Percentiles rank a stretch among this genome's conserved stretches.
phyloP scores from a whole-genome alignment of 1,140 invertebrate species.

The Dufourea novaeangliae region DNA sequence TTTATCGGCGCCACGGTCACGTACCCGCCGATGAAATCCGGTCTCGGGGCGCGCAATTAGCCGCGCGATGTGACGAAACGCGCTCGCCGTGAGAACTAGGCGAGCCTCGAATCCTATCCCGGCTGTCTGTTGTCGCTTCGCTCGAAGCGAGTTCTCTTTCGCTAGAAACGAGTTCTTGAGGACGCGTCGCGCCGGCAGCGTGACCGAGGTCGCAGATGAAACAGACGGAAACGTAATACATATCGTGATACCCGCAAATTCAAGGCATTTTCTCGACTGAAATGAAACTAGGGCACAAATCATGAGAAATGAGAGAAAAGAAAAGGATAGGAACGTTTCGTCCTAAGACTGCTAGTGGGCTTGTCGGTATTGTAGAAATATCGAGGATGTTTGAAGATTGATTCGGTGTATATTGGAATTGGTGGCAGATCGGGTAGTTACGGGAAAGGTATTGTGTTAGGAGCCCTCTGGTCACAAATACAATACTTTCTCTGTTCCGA shows the following conservation, averaged over 20 bases:
- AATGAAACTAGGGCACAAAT: no score
- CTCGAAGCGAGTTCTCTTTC: conserved; percentile 58
- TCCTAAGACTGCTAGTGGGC: no score
- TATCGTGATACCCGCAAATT: neutral
- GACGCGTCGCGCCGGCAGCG: conserved; percentile 46
- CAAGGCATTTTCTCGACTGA: conserved; percentile 1
- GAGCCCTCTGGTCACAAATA: no score
- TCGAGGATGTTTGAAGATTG: no score
- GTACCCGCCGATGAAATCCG: neutral
- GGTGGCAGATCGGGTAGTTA: no score
- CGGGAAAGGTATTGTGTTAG: no score
- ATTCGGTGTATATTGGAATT: no score
- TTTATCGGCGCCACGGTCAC: neutral
- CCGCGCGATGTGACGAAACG: conserved; percentile 46
- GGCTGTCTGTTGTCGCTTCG: conserved; percentile 26
- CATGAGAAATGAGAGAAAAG: no score
- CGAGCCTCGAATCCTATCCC: conserved; percentile 49
- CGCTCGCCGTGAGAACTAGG: conserved; percentile 59
- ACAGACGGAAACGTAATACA: conserved; percentile 31
- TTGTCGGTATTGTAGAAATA: no score
- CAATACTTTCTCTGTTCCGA: no score
- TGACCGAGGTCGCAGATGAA: conserved; percentile 51
- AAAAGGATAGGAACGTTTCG: no score
- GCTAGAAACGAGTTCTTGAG: conserved; percentile 58
- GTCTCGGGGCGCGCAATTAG: conserved; percentile 2